Base-by-base conservation (phyloP, 2,797 vertebrate species). In the Halcyon smyrnensis region DNA sequence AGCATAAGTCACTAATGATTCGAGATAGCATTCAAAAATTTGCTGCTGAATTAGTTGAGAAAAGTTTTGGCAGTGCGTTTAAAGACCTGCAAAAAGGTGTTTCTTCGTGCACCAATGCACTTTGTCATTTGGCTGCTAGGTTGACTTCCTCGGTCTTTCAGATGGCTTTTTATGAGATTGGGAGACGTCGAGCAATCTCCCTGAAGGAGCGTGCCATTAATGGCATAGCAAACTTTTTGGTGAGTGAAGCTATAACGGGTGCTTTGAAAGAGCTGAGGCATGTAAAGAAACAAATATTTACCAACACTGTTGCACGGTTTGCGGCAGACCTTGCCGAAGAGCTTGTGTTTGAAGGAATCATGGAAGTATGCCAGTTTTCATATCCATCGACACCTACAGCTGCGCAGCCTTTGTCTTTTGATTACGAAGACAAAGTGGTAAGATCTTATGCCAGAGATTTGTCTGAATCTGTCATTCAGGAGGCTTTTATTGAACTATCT, bases 301-400 rank as follows among this genome's bases (percentile, higher is more conserved):
- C 99, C 90, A 99, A 98, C 87, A 98, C 99, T 0, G 99, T 99
- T 46, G 98, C 99, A 5, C 97, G 97, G 18, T 99, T 99, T 77
- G 99, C 99, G 15, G 98, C 99, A 18, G 99, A 99, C 94, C 98
- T 99, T 36, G 99, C 99, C 11, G 99, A 99, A 96, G 99, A 99
- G 56, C 98, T 99, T 77, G 98, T 99, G 77, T 99, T 99, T 97
- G 99, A 99, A 97, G 99, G 99, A 53, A 99, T 99, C 59, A 99
- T 99, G 99, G 99, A 99, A 97, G 99, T 99, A 6, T 99, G 99
- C 95, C 99, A 99, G 96, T 99, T 99, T 97, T 99, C 99, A 3
- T 98, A 98, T 94, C 99, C 99, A 20, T 98, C 99, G 1, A 99
- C 99, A 21, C 99, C 99, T 83, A 97, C 98, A 30, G 98, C 98